Evolutionary conservation across 1,140 invertebrate genomes (phyloP), one percentile per base, ranked within the genome.

Genomic region (Zaprionus vittiger): DNA sequence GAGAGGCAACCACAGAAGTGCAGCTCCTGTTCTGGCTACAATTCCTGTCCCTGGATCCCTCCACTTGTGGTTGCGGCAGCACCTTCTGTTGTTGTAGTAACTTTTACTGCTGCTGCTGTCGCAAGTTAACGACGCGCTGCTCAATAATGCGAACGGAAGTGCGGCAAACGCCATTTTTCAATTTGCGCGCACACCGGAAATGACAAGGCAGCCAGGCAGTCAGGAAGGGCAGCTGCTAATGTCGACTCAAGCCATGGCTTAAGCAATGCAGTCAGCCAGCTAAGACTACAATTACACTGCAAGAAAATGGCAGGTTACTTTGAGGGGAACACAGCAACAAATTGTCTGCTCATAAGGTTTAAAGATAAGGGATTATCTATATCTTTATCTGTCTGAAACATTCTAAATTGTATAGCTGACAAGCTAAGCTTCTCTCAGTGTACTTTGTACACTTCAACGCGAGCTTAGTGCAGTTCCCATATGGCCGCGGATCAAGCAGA

Each of bases 151-250:
- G 73, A 80, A 56, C 84, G 78, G 84, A 87, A 81, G 79, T 90
- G 80, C 80, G 83, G 80, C 83, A 72, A 83, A 68, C 65, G 84
- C 80, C 71, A 87, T 87, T 89, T 89, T 87, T 83, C 83, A 87
- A 83, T 87, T 89, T 80, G 77, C 80, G 64, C 73, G 70, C 64
- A 38, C 77, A 72, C 80, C 81, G 84, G 84, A 89, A 89, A 89
- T 75, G 73, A 69, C 80, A 78, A 79, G 55, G 73, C 64, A 66
- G 59, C 24, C 60, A 31, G 37, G 24, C 64, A 66, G 59, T 38
- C 60, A 34, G 26, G 24, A 31, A 56, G 54, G 66, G 56, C 57
- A 75, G 49, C 56, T 49, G 55, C 57, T 34, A n/a, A 56, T 56
- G 26, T 28, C 24, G 26, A 26, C 31, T 34, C 31, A 34, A 34